Evolutionary conservation across 1,140 invertebrate species (phyloP), one percentile per base, ranked within the genome.

Genomic region (Heliconius hermathena): DNA sequence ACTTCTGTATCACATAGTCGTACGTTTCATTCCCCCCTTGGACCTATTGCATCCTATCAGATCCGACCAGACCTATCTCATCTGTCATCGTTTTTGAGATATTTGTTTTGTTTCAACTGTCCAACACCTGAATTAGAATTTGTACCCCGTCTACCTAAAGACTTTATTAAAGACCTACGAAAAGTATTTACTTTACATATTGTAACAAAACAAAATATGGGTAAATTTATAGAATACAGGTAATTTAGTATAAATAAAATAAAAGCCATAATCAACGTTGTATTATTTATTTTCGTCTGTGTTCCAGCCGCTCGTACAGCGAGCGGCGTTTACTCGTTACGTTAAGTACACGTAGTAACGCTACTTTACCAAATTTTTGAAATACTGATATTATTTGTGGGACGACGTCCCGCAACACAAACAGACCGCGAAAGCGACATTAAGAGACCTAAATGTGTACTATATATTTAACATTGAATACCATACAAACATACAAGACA

Each of bases 231-330:
- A 18, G 8, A n/a, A 9, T 9, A 36, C 26, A 54, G 26, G 29
- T 22, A 49, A 36, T 5, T 46, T 2, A 52, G 5, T 46, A 46
- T 46, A 52, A 36, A 16, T 29, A 4, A 71, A 77, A 77, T 77
- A 83, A 84, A 90, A 89, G 52, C 41, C 85, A 87, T 82, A 73
- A 76, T 80, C 88, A 94, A 94, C 92, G 91, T 94, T 90, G 91
- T 94, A 94, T 93, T 94, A 94, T 94, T 94, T 93, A 93, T 93
- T 94, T 90, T 90, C 86, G 89, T 92, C 87, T 88, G 91, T 91
- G 90, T 90, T 88, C 84, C 89, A 90, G 89, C 88, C 91, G 86
- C 91, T 85, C 92, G 85, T 91, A 92, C 89, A 92, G 82, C 91
- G 91, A 82, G 88, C 91, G 87, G 87, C 90, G 87, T 86, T 84